Conservation (phyloP, 2,888 invertebrate genomes). For the Nymphalis polychloros region DNA sequence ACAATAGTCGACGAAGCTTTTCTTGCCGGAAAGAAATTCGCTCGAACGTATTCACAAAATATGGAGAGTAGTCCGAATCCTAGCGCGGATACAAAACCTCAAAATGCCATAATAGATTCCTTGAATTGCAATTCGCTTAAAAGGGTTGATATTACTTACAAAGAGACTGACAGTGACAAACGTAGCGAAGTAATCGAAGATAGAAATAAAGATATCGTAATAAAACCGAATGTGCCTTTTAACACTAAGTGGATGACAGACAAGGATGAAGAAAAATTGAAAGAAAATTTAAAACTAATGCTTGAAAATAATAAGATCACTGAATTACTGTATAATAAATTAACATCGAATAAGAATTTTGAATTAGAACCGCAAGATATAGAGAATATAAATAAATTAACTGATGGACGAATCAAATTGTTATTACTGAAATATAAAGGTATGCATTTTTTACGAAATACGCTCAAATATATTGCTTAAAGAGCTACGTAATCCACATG, state of each 20-base stretch:
- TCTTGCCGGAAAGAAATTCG: constrained; percentile 88
- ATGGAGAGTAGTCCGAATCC: constrained; percentile 39
- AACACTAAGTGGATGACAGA: constrained; percentile 39
- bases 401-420: constrained; percentile 60
- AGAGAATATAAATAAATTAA: constrained; percentile 72
- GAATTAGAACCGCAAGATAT: constrained; percentile 74
- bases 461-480: too few relatives aligned
- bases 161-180: constrained; percentile 46
- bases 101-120: constrained; percentile 28
- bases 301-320: constrained; percentile 69
- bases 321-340: constrained; percentile 64
- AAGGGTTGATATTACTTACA: constrained; percentile 61
- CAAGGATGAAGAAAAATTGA: constrained; percentile 50
- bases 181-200: constrained; percentile 44
- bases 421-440: constrained; percentile 67
- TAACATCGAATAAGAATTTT: constrained; percentile 70
- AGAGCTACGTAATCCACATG: too few relatives aligned
- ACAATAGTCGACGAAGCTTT: constrained; percentile 88
- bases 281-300: constrained; percentile 58
- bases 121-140: constrained; percentile 33
- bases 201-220: constrained; percentile 49
- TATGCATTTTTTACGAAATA: constrained; percentile 41
- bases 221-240: constrained; percentile 50
- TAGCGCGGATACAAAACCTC: constrained; percentile 5
- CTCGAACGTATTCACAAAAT: constrained; percentile 80